Conservation (phyloP, 2,888 invertebrate genomes). For the Caenorhabditis sp. region DNA sequence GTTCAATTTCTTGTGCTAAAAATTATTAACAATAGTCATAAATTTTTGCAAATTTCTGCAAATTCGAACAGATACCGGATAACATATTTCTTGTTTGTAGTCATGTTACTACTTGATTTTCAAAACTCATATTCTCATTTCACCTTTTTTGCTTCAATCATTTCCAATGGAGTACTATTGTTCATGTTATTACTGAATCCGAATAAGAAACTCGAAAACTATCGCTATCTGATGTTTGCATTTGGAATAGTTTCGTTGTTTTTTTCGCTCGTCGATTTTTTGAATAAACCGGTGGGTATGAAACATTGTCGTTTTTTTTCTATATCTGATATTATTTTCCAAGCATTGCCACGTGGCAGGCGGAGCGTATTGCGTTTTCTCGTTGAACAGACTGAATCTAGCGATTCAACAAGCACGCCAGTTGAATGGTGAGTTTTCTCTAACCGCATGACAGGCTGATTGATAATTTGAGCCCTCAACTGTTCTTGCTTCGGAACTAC, state of each 20-base stretch:
- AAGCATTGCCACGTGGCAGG: conserved; percentile 3
- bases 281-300: conserved; percentile 18
- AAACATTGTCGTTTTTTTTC: not conserved
- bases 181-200: not conserved
- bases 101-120: too few relatives aligned
- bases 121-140: too few relatives aligned
- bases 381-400: not conserved
- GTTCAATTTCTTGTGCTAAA: too few relatives aligned
- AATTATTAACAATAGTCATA: too few relatives aligned
- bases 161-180: not conserved
- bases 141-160: not conserved
- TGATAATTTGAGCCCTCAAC: conserved; percentile 15
- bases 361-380: not conserved
- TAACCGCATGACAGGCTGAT: not conserved
- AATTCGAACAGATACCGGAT: too few relatives aligned
- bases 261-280: conserved; percentile 15
- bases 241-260: conserved; percentile 16
- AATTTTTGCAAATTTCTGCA: too few relatives aligned
- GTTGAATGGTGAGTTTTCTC: conserved; percentile 17
- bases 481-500: conserved; percentile 29
- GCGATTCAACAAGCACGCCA: conserved; percentile 2
- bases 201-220: conserved; percentile 21
- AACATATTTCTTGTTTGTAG: too few relatives aligned
- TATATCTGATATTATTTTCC: too few relatives aligned
- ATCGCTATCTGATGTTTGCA: conserved; percentile 31